A percentile compares a stretch with the other conserved stretches of the same genome.
These are phyloP conservation scores for Formica selysi DNA, from an alignment of 1,140 invertebrate genomes.

Conservation along the genomic window DNA sequence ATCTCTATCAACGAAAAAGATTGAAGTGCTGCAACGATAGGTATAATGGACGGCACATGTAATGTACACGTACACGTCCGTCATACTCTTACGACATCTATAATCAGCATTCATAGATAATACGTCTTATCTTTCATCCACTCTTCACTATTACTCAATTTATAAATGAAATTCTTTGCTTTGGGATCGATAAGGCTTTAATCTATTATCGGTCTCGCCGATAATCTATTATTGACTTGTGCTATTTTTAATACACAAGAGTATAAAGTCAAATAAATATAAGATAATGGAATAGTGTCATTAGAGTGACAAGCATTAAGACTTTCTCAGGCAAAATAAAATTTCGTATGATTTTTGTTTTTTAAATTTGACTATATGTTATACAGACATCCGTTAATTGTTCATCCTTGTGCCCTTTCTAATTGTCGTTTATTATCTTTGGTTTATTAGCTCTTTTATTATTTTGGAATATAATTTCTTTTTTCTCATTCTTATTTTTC, in stretches of 20 bases:
- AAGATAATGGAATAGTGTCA: conserved; percentile 13
- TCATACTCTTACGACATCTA: conserved; percentile 32
- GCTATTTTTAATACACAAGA: too few species aligned
- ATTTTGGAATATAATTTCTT: not conserved
- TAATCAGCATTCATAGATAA: conserved; percentile 39
- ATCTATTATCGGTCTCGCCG: not conserved
- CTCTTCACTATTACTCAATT: conserved; percentile 19
- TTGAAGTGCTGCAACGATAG: conserved; percentile 20
- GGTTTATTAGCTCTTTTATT: too few species aligned
- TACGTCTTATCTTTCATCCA: not conserved
- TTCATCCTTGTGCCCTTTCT: too few species aligned
- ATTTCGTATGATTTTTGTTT: too few species aligned
- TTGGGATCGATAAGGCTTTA: conserved; percentile 6
- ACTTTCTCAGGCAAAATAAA: not conserved
- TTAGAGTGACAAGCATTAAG: not conserved
- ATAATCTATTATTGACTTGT: not conserved
- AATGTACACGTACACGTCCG: conserved; percentile 23
- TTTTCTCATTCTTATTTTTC: not conserved
- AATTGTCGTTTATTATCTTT: too few species aligned
- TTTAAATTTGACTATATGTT: too few species aligned
- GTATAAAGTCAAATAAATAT: not conserved
- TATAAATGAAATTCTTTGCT: conserved; percentile 30
- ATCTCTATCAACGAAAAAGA: not conserved
- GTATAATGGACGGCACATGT: conserved; percentile 44
- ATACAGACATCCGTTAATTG: too few species aligned